A percentile compares a stretch with the other conserved stretches of the same genome.
These are phyloP conservation scores for Vidua macroura DNA, from an alignment of 2,113 vertebrate genomes.

Conservation along the genomic window DNA sequence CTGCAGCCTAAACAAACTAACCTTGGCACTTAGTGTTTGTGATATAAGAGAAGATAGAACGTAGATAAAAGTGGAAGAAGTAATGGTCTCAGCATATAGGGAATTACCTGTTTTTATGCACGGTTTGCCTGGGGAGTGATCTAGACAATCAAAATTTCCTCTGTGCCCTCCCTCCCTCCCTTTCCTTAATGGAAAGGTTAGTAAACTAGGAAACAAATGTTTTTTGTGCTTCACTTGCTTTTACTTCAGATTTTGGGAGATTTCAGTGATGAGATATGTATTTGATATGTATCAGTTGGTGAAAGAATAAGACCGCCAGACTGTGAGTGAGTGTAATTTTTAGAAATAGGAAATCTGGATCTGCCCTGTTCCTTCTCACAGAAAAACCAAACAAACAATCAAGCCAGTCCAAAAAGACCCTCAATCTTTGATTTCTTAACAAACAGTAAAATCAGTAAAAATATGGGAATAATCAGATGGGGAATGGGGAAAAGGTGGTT, in stretches of 20 bases:
- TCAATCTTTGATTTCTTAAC: neutral
- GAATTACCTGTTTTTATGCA: neutral
- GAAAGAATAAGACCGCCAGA: neutral
- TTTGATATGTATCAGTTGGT: neutral
- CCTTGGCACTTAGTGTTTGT: neutral
- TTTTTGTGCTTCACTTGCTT: neutral
- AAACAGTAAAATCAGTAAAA: neutral
- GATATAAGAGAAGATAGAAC: neutral
- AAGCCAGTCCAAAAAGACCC: rapidly evolving
- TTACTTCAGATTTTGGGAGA: neutral
- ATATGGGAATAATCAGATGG: neutral
- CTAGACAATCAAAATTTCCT: neutral
- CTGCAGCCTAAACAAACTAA: neutral
- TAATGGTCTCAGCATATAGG: neutral
- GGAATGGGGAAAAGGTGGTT: neutral
- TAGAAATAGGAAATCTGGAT: neutral
- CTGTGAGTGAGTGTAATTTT: neutral
- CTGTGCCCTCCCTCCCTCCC: neutral
- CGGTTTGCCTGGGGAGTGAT: neutral
- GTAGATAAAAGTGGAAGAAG: neutral
- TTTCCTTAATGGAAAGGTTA: neutral
- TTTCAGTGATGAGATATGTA: neutral
- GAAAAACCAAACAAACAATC: neutral
- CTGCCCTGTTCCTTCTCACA: neutral
- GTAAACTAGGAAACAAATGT: neutral